Conservation (phyloP, 1,140 invertebrate genomes). For the Lepidurus arcticus region DNA sequence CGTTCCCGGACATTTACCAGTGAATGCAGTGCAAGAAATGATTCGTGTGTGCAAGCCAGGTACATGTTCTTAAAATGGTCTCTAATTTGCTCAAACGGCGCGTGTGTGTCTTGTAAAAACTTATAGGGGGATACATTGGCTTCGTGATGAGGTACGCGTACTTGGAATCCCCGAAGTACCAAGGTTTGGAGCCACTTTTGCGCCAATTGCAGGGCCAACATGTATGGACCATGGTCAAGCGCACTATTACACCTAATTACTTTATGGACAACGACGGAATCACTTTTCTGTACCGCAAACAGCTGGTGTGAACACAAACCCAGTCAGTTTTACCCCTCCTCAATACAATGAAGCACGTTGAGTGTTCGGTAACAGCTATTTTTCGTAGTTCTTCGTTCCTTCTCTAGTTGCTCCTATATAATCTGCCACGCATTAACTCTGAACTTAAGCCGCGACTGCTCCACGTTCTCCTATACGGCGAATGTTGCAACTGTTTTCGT, state of each 20-base stretch:
- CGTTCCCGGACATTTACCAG: slow-evolving; percentile 49
- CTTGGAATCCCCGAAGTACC: slow-evolving; percentile 44
- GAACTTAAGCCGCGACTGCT: too few species aligned
- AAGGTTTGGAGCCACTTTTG: slow-evolving; percentile 44
- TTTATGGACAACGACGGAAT: slow-evolving; percentile 43
- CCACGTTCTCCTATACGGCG: too few species aligned
- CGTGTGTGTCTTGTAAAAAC: background rate
- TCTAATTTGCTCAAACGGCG: background rate
- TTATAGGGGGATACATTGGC: slow-evolving; percentile 43
- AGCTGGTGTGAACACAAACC: background rate
- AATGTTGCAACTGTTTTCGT: too few species aligned
- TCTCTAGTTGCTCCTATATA: too few species aligned
- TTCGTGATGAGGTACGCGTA: slow-evolving; percentile 49
- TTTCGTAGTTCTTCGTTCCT: too few species aligned
- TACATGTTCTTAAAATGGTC: slow-evolving; percentile 33
- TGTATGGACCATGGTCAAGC: slow-evolving; percentile 41
- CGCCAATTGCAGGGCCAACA: slow-evolving; percentile 40
- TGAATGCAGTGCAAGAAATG: slow-evolving; percentile 45
- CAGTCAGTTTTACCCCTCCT: background rate
- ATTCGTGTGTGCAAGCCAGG: slow-evolving; percentile 46
- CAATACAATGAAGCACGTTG: too few species aligned
- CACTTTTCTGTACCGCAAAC: slow-evolving; percentile 37
- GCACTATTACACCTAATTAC: slow-evolving; percentile 42
- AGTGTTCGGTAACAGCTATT: too few species aligned
- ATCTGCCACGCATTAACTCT: too few species aligned